These are phyloP conservation scores for Zaprionus africanus DNA, from an alignment of 1,140 invertebrate species.

Conservation along the genomic window DNA sequence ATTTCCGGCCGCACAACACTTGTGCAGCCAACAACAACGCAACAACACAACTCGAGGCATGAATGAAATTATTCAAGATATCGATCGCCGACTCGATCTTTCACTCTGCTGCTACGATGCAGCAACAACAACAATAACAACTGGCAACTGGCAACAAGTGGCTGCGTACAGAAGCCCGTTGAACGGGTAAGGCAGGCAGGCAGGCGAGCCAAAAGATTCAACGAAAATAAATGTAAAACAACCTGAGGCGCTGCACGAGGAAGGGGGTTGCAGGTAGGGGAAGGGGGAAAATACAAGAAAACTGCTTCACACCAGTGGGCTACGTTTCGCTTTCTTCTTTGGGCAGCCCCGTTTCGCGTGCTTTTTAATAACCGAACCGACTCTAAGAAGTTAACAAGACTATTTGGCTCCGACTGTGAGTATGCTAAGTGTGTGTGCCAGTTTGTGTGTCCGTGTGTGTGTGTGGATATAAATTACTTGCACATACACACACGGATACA, in stretches of 20 bases:
- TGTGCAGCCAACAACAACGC: constrained; percentile 27
- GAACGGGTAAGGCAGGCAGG: constrained; percentile 27
- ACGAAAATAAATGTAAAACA: constrained; percentile 16
- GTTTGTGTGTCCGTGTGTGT: no score
- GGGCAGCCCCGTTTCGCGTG: constrained; percentile 11
- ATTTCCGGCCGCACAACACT: constrained; percentile 62
- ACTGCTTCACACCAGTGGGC: constrained; percentile 16
- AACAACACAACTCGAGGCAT: constrained; percentile 60
- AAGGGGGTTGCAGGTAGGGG: background rate
- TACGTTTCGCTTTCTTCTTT: constrained; percentile 44
- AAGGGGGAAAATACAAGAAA: background rate
- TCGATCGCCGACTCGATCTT: constrained; percentile 64
- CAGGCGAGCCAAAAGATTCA: background rate
- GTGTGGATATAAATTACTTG: constrained; percentile 27
- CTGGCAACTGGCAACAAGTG: constrained; percentile 16
- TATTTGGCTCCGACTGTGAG: constrained; percentile 32
- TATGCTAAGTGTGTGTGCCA: constrained; percentile 3
- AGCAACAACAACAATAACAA: constrained; percentile 1
- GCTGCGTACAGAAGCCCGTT: constrained; percentile 45
- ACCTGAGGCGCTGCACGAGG: background rate
- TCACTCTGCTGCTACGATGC: constrained; percentile 4
- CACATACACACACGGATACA: constrained; percentile 33
- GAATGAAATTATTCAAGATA: constrained; percentile 81
- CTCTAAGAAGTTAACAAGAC: constrained; percentile 47
- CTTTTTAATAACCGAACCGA: constrained; percentile 46